Percentiles rank a stretch among this genome's conserved stretches.
Conservation (phyloP, 1,140 invertebrate genomes). For the Ctenoplectra terminalis region DNA sequence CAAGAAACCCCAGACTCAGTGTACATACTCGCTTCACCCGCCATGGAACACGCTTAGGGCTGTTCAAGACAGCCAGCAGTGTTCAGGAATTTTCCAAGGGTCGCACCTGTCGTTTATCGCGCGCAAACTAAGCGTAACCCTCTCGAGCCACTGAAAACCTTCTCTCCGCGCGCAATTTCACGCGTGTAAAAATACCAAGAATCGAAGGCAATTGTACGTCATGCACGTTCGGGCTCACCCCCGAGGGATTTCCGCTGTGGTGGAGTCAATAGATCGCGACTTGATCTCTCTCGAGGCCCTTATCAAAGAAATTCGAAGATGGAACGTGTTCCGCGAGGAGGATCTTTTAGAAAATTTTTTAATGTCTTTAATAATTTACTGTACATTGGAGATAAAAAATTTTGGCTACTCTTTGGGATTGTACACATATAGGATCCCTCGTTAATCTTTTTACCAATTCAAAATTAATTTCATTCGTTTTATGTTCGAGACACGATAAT, state of each 20-base stretch:
- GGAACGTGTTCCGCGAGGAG: conserved; percentile 17
- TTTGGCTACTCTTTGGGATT: no score
- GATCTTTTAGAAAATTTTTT: background rate
- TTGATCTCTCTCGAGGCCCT: conserved; percentile 34
- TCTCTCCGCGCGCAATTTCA: conserved; percentile 20
- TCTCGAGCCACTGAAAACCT: background rate
- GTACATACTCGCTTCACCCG: no score
- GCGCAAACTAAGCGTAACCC: conserved; percentile 16
- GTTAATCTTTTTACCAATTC: no score
- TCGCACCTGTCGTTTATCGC: background rate
- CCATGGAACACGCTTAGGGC: background rate
- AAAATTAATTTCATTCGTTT: no score
- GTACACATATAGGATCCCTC: no score
- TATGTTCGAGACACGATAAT: no score
- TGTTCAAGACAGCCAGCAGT: background rate
- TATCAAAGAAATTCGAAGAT: conserved; percentile 50
- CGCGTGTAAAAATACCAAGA: conserved; percentile 20
- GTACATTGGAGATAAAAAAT: no score
- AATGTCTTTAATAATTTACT: no score
- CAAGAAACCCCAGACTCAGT: background rate
- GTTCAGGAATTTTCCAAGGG: conserved; percentile 6
- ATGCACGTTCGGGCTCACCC: conserved; percentile 33
- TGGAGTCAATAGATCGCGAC: conserved; percentile 51
- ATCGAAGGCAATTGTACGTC: conserved; percentile 40
- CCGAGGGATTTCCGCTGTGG: conserved; percentile 43